Percentiles rank a stretch among this genome's conserved stretches.
Evolutionary conservation across 2,797 vertebrate genomes (phyloP).

Genomic region (Channallabes apus): DNA sequence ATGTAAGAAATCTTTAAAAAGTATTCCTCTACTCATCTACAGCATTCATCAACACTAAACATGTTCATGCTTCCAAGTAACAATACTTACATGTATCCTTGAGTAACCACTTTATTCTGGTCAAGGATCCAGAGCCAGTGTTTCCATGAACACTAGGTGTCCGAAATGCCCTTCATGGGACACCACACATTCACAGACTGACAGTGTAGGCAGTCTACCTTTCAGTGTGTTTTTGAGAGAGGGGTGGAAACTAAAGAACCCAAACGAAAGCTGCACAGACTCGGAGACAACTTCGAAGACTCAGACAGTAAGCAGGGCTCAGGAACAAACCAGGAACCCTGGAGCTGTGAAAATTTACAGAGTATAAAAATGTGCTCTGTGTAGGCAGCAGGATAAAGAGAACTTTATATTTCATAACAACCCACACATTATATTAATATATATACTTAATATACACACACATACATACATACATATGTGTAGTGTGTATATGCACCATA

Average conservation of each 20-base stretch:
- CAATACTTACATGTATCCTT: not conserved
- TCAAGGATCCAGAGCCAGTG: not conserved
- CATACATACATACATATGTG: no score
- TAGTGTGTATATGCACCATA: not conserved
- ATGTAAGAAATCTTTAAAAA: not conserved
- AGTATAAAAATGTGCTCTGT: not conserved
- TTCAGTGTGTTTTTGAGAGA: not conserved
- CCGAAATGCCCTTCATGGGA: not conserved
- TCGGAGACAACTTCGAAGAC: not conserved
- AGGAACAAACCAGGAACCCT: not conserved
- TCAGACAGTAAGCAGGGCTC: not conserved
- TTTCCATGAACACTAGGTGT: not conserved
- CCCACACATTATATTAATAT: not conserved
- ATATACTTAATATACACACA: not conserved
- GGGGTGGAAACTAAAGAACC: not conserved
- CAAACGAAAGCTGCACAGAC: not conserved
- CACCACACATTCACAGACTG: not conserved
- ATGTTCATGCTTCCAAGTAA: not conserved
- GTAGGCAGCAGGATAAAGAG: constrained; percentile 2
- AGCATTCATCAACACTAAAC: not conserved
- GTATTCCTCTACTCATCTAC: not conserved
- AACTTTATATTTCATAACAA: not conserved
- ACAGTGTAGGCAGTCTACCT: not conserved
- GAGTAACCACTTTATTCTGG: not conserved
- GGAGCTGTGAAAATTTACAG: not conserved